Evolutionary conservation across 2,113 vertebrate genomes (phyloP), one percentile per base, ranked within the genome.

Genomic region (Engystomops pustulosus): DNA sequence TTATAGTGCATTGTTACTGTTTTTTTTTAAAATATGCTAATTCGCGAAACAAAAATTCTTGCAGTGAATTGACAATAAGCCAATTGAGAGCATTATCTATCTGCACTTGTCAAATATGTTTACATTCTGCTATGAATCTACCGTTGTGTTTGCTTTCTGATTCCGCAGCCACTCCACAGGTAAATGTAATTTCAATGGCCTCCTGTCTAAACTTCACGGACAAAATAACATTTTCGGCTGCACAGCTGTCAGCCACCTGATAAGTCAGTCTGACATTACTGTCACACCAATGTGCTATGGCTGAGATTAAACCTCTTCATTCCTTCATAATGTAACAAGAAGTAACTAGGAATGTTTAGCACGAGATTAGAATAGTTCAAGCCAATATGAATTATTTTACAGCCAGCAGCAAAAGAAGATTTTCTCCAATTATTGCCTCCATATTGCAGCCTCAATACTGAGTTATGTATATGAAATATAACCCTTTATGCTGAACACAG

Each of bases 261-360:
- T 75, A 68, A 81, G 69, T 79, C 69, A 41, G 32, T 60, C 32
- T 55, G 81, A 87, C 78, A 60, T 4, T 84, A 86, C 67, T 88
- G 85, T 36, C 85, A 86, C 55, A 60, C 32, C 62, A 55, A 41
- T 67, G 44, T 69, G 9, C 58, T 74, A 49, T n/a, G 80, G 10
- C 55, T 80, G 81, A 80, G 34, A 18, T 86, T 87, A 83, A 88
- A 30, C 51, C 58, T 81, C 86, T 79, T 77, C 65, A 17, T 85
- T 58, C 49, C 32, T 41, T 77, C 18, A 27, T 80, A 87, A 12
- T 58, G 84, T 78, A 51, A 85, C 18, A 83, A 58, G 45, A 87
- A 80, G 51, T 55, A 65, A 74, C n/a, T 14, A 85, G 77, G 17
- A 70, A 44, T 10, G 27, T 82, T 87, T 49, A 87, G 53, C 47